A percentile compares a stretch with the other conserved stretches of the same genome.
phyloP scores from a whole-genome alignment of 2,113 vertebrate species.

The Cyrtonyx montezumae region DNA sequence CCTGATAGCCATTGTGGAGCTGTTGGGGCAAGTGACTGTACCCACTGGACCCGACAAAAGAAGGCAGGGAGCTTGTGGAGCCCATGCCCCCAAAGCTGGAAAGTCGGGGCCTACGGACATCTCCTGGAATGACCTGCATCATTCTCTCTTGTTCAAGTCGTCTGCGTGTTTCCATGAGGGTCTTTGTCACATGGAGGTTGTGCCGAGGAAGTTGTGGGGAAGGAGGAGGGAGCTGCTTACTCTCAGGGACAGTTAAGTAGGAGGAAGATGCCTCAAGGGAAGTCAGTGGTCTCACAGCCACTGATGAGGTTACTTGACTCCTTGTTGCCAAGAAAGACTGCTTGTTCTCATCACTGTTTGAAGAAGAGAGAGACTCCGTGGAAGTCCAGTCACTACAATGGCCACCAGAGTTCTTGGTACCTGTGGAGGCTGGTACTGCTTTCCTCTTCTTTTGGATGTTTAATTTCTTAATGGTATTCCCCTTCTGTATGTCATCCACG shows the following conservation, averaged over 20 bases:
- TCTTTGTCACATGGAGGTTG: slow-evolving; percentile 95
- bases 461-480: slow-evolving; percentile 94
- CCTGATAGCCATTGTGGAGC: slow-evolving; percentile 85
- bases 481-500: slow-evolving; percentile 96
- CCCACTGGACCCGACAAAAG: slow-evolving; percentile 85
- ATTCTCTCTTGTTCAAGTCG: slow-evolving; percentile 93
- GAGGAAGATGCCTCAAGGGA: slow-evolving; percentile 78
- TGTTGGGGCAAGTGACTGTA: slow-evolving; percentile 77
- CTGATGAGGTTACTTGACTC: slow-evolving; percentile 74
- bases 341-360: slow-evolving; percentile 92
- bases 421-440: slow-evolving; percentile 58
- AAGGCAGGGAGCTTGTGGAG: slow-evolving; percentile 90
- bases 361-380: slow-evolving; percentile 92
- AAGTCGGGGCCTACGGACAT: slow-evolving; percentile 87
- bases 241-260: slow-evolving; percentile 79
- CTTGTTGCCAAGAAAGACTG: slow-evolving; percentile 80
- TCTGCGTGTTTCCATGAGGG: slow-evolving; percentile 95
- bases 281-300: slow-evolving; percentile 69
- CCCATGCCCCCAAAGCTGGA: slow-evolving; percentile 94
- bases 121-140: slow-evolving; percentile 82
- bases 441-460: slow-evolving; percentile 90
- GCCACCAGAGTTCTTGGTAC: slow-evolving; percentile 67
- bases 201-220: slow-evolving; percentile 88
- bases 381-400: slow-evolving; percentile 88
- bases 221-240: slow-evolving; percentile 85